Evolutionary conservation across 2,113 vertebrate genomes (phyloP), one percentile per base, ranked within the genome.

Genomic region (Anthoscopus minutus): DNA sequence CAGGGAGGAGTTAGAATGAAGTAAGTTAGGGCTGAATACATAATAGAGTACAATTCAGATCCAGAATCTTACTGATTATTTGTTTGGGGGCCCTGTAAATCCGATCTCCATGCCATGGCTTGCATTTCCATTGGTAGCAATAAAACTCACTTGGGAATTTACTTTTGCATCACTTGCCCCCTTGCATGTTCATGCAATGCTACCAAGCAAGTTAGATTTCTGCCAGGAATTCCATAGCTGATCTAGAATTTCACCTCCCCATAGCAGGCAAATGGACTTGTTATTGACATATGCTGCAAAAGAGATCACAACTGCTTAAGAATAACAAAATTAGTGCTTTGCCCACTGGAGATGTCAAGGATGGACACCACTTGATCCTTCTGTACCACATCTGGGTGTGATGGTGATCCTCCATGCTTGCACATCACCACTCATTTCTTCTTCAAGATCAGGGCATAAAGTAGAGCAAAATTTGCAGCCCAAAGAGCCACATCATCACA

Each of bases 1-100:
- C 38, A 86, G 74, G 62, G 74, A 93, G 37, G 65, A 65, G 40
- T 60, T 17, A 77, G 54, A 86, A 74, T 33, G 24, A 84, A 93
- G 62, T n/a, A 77, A 88, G 15, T 78, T 71, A 71, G 44, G 44
- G 30, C 24, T 81, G 64, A 88, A 60, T 74, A 78, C 40, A 21
- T 47, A 62, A 70, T 20, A 40, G 0, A 62, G 64, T 23, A 73
- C 14, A 6, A 37, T 40, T 90, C 50, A 71, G 27, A 86, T 58
- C n/a, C 67, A 88, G 24, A 62, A 58, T 67, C 24, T 71, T 35
- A 57, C 20, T 65, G 37, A 80, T 86, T 81, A 37, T 69, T 85
- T 90, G 21, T 76, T 9, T 35, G 24, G 19, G 30, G 5, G 2
- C 4, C 4, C 51, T 60, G 17, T 64, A 66, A 81, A 47, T 71